Evolutionary conservation across 2,113 vertebrate species (phyloP).

Genomic region (Crotalus tigris): DNA sequence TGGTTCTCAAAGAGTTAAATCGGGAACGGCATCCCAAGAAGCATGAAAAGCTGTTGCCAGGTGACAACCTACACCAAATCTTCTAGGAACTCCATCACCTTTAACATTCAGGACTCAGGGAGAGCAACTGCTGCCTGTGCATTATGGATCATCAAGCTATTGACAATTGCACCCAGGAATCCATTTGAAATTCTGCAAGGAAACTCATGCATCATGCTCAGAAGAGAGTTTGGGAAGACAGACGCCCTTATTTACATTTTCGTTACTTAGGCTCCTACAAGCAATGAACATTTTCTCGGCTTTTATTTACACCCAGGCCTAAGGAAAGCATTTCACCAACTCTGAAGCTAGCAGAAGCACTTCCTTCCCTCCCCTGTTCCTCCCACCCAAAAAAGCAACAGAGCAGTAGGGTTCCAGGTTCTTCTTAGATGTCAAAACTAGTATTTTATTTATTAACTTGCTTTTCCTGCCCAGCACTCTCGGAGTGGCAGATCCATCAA

Average conservation of each 20-base stretch:
- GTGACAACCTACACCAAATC: not conserved
- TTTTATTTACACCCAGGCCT: not conserved
- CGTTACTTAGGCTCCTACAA: constrained; percentile 38
- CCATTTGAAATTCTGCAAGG: constrained; percentile 14
- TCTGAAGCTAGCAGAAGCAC: not conserved
- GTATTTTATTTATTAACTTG: constrained; percentile 10
- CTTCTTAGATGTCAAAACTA: constrained; percentile 28
- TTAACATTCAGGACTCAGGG: constrained; percentile 6
- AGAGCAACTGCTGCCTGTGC: not conserved
- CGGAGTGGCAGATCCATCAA: constrained; percentile 33
- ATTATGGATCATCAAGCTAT: not conserved
- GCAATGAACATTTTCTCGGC: not conserved
- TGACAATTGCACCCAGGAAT: not conserved
- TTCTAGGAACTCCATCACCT: not conserved
- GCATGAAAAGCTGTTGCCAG: not conserved
- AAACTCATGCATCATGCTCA: not conserved
- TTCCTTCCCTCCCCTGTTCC: not conserved
- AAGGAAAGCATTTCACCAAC: constrained; percentile 15
- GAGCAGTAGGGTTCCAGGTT: constrained; percentile 25
- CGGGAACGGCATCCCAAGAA: rapidly evolving
- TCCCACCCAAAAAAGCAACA: not conserved
- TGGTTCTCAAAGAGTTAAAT: not conserved
- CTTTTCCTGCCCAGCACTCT: constrained; percentile 7
- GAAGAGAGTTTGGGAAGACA: not conserved
- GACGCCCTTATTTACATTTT: not conserved